phyloP scores from a whole-genome alignment of 2,888 invertebrate species.

The Nemoura dubitans region DNA sequence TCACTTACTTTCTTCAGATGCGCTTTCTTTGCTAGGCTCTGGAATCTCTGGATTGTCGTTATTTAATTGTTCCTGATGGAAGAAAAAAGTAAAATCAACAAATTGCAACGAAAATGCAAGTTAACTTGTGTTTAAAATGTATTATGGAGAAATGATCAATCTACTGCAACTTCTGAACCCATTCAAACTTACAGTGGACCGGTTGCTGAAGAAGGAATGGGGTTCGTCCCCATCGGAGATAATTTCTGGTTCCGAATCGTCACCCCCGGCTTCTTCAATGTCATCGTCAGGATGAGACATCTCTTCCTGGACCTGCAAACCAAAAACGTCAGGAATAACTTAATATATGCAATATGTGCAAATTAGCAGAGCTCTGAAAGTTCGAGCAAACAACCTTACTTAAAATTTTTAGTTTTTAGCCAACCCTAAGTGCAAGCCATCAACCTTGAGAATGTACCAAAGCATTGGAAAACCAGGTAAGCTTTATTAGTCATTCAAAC shows the following conservation, averaged over 20 bases:
- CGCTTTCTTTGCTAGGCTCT: neutral
- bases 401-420: too few relatives aligned
- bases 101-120: too few relatives aligned
- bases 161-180: too few relatives aligned
- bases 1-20: conserved; percentile 29
- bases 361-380: too few relatives aligned
- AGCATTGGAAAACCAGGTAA: too few relatives aligned
- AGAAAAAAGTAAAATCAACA: neutral
- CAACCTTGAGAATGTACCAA: too few relatives aligned
- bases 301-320: conserved; percentile 18
- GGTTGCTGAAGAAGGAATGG: neutral
- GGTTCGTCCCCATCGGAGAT: conserved; percentile 39
- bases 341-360: too few relatives aligned
- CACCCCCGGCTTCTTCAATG: conserved; percentile 40
- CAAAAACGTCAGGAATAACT: neutral
- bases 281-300: conserved; percentile 10
- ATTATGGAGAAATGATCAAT: too few relatives aligned
- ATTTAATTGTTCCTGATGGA: conserved; percentile 19
- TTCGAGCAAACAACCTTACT: too few relatives aligned
- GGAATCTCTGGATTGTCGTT: conserved; percentile 23
- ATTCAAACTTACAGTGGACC: neutral
- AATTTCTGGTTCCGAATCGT: conserved; percentile 50
- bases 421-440: too few relatives aligned
- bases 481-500: too few relatives aligned
- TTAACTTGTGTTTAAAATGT: too few relatives aligned